A percentile compares a stretch with the other conserved stretches of the same genome.
These are phyloP conservation scores for Drosophila leonis DNA, from an alignment of 2,888 invertebrate species.

Conservation along the genomic window DNA sequence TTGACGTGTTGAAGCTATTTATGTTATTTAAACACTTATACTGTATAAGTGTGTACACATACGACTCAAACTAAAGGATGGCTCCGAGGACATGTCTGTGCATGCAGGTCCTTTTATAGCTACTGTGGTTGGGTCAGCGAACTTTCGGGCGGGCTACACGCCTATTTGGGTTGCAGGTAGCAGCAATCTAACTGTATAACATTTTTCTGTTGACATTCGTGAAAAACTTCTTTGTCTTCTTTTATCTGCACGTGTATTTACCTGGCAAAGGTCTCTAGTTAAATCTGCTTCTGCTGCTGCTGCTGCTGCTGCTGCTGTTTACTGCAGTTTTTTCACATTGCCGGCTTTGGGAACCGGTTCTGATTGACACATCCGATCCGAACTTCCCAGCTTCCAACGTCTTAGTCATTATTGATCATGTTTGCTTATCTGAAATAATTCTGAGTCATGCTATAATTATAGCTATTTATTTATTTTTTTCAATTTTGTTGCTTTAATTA, in stretches of 20 bases:
- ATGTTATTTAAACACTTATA: background rate
- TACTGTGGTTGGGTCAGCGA: conserved; percentile 38
- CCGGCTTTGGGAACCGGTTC: conserved; percentile 55
- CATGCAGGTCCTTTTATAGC: background rate
- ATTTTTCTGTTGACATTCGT: conserved; percentile 40
- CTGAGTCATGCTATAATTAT: conserved; percentile 30
- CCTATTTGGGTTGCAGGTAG: conserved; percentile 42
- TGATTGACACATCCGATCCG: background rate
- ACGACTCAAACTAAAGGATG: too few species aligned
- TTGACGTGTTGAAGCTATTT: background rate
- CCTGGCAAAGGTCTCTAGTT: conserved; percentile 7
- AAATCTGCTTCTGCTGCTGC: conserved; percentile 23
- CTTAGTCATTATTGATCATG: conserved; percentile 51
- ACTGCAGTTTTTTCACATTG: conserved; percentile 9
- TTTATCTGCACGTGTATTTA: conserved; percentile 1
- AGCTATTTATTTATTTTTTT: background rate
- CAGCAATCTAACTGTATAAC: background rate
- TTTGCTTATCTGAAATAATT: conserved; percentile 35
- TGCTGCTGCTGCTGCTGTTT: background rate
- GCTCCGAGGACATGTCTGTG: conserved; percentile 33
- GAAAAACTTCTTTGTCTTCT: conserved; percentile 21
- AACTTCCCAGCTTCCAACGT: conserved; percentile 13
- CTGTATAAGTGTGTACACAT: background rate
- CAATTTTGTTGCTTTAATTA: background rate
- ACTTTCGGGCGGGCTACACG: conserved; percentile 28